A percentile compares a stretch with the other conserved stretches of the same genome.
Evolutionary conservation across 2,888 invertebrate genomes (phyloP).

Genomic region (Chymomyza amoena): DNA sequence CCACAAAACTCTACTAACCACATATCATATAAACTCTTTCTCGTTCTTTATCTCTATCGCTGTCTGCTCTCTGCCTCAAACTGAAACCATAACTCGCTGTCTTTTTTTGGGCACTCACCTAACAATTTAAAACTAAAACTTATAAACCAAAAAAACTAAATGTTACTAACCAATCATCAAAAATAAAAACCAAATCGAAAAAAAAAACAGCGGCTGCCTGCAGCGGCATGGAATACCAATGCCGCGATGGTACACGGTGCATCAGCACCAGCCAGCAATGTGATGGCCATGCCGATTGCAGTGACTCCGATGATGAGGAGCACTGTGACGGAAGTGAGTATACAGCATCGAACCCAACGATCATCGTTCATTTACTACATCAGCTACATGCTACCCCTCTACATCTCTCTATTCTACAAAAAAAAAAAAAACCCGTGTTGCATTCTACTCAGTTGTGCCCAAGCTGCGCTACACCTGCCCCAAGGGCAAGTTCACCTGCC

Average conservation of each 20-base stretch:
- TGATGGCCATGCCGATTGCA: slow-evolving; percentile 76
- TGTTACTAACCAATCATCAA: slow-evolving; percentile 36
- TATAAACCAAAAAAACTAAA: slow-evolving; percentile 27
- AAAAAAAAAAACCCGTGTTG: slow-evolving; percentile 13
- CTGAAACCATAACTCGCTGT: slow-evolving; percentile 17
- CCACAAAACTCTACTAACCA: slow-evolving; percentile 31
- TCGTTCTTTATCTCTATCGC: slow-evolving; percentile 21
- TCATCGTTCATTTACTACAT: slow-evolving; percentile 15
- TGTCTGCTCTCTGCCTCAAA: too few relatives aligned
- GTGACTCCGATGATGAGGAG: slow-evolving; percentile 77
- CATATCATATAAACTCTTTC: slow-evolving; percentile 30
- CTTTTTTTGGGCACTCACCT: slow-evolving; percentile 12
- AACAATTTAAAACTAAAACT: slow-evolving; percentile 38
- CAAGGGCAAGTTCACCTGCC: slow-evolving; percentile 84
- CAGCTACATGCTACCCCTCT: slow-evolving; percentile 14
- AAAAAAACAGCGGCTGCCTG: slow-evolving; percentile 73
- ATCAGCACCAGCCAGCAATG: slow-evolving; percentile 75
- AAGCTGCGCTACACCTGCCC: slow-evolving; percentile 76
- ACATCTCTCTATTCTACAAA: slow-evolving; percentile 8
- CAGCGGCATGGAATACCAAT: slow-evolving; percentile 75
- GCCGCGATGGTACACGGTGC: slow-evolving; percentile 75
- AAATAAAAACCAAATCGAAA: too few relatives aligned
- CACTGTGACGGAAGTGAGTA: slow-evolving; percentile 78
- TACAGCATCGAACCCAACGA: slow-evolving; percentile 2
- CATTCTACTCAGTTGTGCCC: slow-evolving; percentile 66